Conservation (phyloP, 1,140 invertebrate genomes). For the Cyphomyrmex costatus region DNA sequence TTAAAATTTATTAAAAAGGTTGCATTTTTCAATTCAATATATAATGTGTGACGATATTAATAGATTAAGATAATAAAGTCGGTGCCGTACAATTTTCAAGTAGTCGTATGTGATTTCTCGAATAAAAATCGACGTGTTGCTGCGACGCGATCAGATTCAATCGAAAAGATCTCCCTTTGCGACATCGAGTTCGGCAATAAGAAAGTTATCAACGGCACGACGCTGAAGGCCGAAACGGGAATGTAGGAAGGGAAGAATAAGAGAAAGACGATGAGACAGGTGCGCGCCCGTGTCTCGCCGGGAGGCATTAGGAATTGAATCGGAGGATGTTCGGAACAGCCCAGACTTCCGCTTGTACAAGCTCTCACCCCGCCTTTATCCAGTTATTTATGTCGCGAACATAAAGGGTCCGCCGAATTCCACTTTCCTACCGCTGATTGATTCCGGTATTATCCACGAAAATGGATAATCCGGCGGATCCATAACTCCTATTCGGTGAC, state of each 20-base stretch:
- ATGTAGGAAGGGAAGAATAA: conserved; percentile 29
- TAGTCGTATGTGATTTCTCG: neutral
- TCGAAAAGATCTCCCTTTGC: conserved; percentile 76
- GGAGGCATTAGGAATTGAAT: conserved; percentile 84
- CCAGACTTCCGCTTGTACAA: conserved; percentile 73
- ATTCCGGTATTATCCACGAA: conserved; percentile 74
- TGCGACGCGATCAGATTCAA: conserved; percentile 75
- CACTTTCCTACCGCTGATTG: conserved; percentile 73
- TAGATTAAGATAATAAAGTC: conserved; percentile 2
- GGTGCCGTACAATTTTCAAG: neutral
- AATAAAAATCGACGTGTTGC: conserved; percentile 27
- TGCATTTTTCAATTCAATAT: neutral
- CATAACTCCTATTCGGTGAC: conserved; percentile 57
- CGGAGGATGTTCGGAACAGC: conserved; percentile 71
- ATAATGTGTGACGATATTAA: neutral
- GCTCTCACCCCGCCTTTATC: conserved; percentile 75
- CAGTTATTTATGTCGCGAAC: conserved; percentile 83
- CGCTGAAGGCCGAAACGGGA: neutral
- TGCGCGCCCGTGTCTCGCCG: conserved; percentile 75
- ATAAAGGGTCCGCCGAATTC: conserved; percentile 74
- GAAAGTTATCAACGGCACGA: conserved; percentile 79
- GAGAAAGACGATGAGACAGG: conserved; percentile 48
- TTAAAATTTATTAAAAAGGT: neutral
- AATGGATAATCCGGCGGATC: conserved; percentile 69
- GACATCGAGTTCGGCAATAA: conserved; percentile 85